Percentiles rank a stretch among this genome's conserved stretches.
Conservation (phyloP, 2,888 invertebrate species). For the Andrena trimmerana region DNA sequence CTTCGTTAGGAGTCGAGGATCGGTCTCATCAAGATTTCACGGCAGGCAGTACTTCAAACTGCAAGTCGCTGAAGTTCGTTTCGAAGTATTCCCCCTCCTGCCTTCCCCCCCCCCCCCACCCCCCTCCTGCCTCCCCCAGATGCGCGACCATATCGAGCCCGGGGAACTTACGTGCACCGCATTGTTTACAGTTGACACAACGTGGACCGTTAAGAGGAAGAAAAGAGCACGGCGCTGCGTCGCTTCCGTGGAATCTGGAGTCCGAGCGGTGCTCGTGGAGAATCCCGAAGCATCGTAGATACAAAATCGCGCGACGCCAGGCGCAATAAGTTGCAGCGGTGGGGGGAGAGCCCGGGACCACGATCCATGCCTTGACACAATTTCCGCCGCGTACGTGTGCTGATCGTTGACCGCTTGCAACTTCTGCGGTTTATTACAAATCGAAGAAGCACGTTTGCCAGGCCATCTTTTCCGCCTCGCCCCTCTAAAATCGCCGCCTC, state of each 20-base stretch:
- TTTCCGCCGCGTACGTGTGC: conserved; percentile 34
- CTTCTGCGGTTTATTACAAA: conserved; percentile 54
- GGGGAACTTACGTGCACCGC: conserved; percentile 37
- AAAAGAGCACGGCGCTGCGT: conserved; percentile 52
- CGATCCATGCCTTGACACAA: conserved; percentile 49
- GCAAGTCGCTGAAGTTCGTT: neutral
- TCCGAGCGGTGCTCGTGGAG: conserved; percentile 48
- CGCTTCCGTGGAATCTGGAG: conserved; percentile 47
- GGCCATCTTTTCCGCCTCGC: neutral
- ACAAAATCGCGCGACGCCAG: conserved; percentile 47
- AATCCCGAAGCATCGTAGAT: conserved; percentile 58
- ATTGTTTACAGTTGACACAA: conserved; percentile 69
- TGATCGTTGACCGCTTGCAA: conserved; percentile 41
- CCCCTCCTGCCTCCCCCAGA: no score
- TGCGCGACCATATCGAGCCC: neutral
- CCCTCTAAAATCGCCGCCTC: neutral
- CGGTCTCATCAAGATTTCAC: neutral
- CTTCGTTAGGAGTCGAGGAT: neutral
- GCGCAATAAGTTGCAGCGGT: conserved; percentile 53
- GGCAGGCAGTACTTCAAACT: neutral
- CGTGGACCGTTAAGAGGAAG: conserved; percentile 50
- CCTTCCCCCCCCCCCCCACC: no score
- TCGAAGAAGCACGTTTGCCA: conserved; percentile 32
- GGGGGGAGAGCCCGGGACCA: neutral
- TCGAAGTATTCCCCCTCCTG: neutral